Evolutionary conservation across 2,888 invertebrate species (phyloP).

Genomic region (Acanthosepion lycidas): DNA sequence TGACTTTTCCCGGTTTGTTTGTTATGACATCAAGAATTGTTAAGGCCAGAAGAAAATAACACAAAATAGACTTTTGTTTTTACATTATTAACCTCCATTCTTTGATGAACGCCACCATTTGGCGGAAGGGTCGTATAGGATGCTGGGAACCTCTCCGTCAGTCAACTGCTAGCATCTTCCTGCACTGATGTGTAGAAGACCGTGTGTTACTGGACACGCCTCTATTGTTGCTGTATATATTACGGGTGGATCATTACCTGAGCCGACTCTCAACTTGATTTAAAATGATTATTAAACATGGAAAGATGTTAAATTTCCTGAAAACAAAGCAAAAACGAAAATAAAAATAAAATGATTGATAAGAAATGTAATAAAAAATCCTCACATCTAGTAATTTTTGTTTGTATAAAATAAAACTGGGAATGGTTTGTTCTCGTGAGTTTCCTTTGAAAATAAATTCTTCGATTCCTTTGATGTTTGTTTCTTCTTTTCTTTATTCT

Average conservation of each 20-base stretch:
- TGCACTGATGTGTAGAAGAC: background rate
- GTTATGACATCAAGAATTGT: background rate
- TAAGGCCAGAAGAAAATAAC: background rate
- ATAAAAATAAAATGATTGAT: too few species aligned
- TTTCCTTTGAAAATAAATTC: background rate
- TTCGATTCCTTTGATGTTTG: background rate
- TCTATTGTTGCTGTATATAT: background rate
- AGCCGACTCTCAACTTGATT: background rate
- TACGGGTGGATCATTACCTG: background rate
- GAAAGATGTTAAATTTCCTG: background rate
- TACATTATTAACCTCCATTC: background rate
- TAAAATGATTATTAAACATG: background rate
- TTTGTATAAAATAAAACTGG: background rate
- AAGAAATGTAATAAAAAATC: too few species aligned
- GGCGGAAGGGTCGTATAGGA: background rate
- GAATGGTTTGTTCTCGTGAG: background rate
- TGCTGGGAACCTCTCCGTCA: background rate
- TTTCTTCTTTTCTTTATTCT: background rate
- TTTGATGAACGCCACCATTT: background rate
- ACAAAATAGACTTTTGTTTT: background rate
- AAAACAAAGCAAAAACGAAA: background rate
- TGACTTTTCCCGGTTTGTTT: background rate
- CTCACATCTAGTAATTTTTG: background rate
- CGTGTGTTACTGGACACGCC: background rate
- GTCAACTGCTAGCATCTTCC: background rate